Conservation (phyloP, 2,113 vertebrate genomes). For the Porphyrio hochstetteri region DNA sequence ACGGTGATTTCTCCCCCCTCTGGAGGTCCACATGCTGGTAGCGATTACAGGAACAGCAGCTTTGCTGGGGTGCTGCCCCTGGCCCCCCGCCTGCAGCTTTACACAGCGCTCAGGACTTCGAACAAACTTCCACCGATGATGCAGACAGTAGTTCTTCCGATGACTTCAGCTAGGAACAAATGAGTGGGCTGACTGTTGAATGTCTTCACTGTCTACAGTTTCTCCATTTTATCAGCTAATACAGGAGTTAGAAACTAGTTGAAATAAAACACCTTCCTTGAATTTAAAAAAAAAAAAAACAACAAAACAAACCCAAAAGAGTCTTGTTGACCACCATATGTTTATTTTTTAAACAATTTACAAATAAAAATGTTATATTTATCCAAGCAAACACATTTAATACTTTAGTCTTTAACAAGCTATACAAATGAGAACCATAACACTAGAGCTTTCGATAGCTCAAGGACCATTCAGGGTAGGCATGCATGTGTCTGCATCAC, state of each 20-base stretch:
- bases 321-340: constrained; percentile 54
- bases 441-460: constrained; percentile 56
- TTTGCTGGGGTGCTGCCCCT: background rate
- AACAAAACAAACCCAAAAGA: background rate
- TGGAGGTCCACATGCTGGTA: background rate
- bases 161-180: background rate
- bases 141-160: background rate
- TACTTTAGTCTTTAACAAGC: constrained; percentile 76
- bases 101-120: background rate
- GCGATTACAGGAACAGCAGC: background rate
- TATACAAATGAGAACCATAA: constrained; percentile 77
- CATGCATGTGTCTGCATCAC: constrained; percentile 73
- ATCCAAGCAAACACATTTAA: constrained; percentile 73
- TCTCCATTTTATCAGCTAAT: background rate
- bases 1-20: background rate
- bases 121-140: background rate
- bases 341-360: constrained; percentile 81
- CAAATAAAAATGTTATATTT: constrained; percentile 74
- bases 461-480: constrained; percentile 61
- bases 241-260: background rate
- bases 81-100: background rate
- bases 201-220: background rate
- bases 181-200: background rate
- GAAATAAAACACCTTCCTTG: background rate
- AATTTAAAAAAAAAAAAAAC: background rate